Percentiles rank a stretch among this genome's conserved stretches.
These are phyloP conservation scores for Phyllostomus hastatus DNA, from an alignment of 2,113 vertebrate genomes.

Conservation along the genomic window DNA sequence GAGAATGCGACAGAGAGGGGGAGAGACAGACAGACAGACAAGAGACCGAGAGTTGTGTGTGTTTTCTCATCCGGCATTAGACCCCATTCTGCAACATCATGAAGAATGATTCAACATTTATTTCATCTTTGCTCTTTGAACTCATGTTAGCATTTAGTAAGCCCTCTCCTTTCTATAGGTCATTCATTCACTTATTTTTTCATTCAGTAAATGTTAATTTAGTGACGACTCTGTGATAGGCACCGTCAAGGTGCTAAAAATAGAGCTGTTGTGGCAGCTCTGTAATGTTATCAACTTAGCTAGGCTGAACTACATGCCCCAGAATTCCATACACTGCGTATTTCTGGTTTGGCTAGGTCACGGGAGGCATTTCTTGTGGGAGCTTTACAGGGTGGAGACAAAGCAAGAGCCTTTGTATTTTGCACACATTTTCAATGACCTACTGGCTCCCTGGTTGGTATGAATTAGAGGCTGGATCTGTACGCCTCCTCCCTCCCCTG, in stretches of 20 bases:
- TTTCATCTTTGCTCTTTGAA: constrained; percentile 34
- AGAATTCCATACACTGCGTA: not conserved
- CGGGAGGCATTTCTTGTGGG: not conserved
- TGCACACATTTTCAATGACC: not conserved
- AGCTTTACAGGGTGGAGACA: not conserved
- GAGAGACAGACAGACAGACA: not conserved
- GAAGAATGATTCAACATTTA: constrained; percentile 49
- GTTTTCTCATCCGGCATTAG: constrained; percentile 39
- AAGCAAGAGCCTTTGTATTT: not conserved
- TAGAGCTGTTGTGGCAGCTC: not conserved
- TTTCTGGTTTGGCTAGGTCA: not conserved
- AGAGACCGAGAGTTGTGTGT: not conserved
- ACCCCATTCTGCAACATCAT: constrained; percentile 43
- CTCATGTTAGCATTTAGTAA: not conserved
- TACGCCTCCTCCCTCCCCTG: not conserved
- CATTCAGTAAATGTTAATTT: not conserved
- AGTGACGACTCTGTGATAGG: not conserved
- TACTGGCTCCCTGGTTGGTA: not conserved
- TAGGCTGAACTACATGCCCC: not conserved
- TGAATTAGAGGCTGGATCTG: not conserved
- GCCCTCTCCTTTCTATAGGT: not conserved
- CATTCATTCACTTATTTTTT: not conserved
- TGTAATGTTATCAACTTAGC: not conserved
- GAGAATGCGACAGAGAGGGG: not conserved
- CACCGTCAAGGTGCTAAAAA: not conserved